A percentile compares a stretch with the other conserved stretches of the same genome.
These are phyloP conservation scores for Dendrolimus punctatus DNA, from an alignment of 1,140 invertebrate species.

Conservation along the genomic window DNA sequence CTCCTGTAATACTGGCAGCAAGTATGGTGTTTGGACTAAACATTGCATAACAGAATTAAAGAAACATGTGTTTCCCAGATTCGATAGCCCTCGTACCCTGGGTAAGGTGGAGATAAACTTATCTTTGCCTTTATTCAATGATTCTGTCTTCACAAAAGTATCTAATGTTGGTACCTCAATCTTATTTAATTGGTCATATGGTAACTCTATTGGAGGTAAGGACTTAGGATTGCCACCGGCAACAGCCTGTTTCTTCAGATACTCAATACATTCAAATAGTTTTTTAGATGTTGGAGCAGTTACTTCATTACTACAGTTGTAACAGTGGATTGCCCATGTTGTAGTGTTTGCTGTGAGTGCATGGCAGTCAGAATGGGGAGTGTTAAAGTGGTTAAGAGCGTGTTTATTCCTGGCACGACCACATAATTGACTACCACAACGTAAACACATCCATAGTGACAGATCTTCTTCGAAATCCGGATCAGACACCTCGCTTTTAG, in stretches of 20 bases:
- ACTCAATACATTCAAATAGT: conserved; percentile 76
- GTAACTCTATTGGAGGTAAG: conserved; percentile 47
- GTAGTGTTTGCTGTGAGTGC: conserved; percentile 81
- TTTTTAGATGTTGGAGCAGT: conserved; percentile 74
- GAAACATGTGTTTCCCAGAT: conserved; percentile 97
- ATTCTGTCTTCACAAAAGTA: conserved; percentile 40
- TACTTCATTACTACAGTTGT: conserved; percentile 77
- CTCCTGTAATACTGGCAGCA: conserved; percentile 82
- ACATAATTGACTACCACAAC: conserved; percentile 84
- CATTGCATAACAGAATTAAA: conserved; percentile 97
- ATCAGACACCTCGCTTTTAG: conserved; percentile 36
- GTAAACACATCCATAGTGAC: conserved; percentile 79
- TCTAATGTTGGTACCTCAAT: conserved; percentile 42
- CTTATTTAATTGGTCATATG: conserved; percentile 29
- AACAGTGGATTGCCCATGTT: conserved; percentile 84
- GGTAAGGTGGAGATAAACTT: conserved; percentile 56
- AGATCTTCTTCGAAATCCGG: conserved; percentile 76
- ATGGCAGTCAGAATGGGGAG: conserved; percentile 83
- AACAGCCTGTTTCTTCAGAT: conserved; percentile 72
- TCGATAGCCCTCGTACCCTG: conserved; percentile 80
- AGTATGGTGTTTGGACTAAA: conserved; percentile 87
- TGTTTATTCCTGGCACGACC: conserved; percentile 80
- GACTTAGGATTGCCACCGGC: conserved; percentile 30
- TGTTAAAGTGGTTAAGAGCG: conserved; percentile 83
- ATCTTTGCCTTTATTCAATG: conserved; percentile 43